Conservation (phyloP, 2,113 vertebrate species). For the Labeo rohita region DNA sequence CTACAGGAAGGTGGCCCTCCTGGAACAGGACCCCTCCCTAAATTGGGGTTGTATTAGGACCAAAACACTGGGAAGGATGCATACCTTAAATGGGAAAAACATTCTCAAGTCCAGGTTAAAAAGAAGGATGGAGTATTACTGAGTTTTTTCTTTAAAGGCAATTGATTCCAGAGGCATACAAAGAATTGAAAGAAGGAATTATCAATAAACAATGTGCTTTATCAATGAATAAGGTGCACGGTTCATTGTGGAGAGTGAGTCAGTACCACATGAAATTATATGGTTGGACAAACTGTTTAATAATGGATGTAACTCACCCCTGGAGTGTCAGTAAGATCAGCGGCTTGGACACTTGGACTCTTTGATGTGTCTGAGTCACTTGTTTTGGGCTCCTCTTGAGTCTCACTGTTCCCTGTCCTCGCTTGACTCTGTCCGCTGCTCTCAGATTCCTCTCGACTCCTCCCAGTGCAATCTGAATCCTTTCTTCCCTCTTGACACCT, state of each 20-base stretch:
- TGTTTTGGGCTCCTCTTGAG: background rate
- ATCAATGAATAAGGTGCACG: background rate
- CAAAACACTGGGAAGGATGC: conserved; percentile 51
- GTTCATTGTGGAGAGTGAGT: background rate
- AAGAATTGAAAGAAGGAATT: background rate
- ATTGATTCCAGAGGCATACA: background rate
- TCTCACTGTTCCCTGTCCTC: background rate
- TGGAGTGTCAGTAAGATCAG: conserved; percentile 54
- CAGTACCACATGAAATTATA: background rate
- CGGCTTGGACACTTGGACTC: background rate
- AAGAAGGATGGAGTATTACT: background rate
- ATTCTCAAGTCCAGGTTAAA: conserved; percentile 57
- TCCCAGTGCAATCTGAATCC: conserved; percentile 1
- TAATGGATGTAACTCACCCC: conserved; percentile 61
- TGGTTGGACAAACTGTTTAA: background rate
- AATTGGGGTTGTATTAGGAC: background rate
- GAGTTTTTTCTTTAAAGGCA: background rate
- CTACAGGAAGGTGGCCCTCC: background rate
- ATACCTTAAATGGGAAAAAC: conserved; percentile 83
- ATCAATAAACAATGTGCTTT: conserved; percentile 5
- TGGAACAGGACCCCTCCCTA: background rate
- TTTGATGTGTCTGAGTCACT: conserved; percentile 29
- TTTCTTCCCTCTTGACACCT: background rate
- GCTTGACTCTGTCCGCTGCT: conserved; percentile 11
- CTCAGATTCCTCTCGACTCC: conserved; percentile 24